phyloP scores from a whole-genome alignment of 2,113 vertebrate genomes.

The Cervus canadensis region DNA sequence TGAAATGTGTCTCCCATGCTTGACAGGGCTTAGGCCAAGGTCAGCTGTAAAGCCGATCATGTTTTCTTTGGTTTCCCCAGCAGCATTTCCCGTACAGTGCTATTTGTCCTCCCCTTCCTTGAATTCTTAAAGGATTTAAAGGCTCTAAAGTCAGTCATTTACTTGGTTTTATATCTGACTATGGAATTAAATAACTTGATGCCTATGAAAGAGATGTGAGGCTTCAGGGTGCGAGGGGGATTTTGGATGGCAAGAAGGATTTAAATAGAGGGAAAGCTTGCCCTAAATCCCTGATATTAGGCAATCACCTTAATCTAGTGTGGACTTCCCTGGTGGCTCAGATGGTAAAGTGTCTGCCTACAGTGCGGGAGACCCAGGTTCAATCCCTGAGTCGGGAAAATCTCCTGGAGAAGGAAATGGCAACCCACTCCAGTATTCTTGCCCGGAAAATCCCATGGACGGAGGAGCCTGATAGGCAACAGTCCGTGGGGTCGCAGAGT shows the following conservation, averaged over 20 bases:
- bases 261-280: background rate
- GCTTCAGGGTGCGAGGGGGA: background rate
- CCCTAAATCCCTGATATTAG: background rate
- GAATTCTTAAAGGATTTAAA: constrained; percentile 3
- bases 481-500: background rate
- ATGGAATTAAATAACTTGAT: background rate
- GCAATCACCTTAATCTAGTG: background rate
- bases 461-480: background rate
- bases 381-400: background rate
- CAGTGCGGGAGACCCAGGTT: background rate
- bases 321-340: background rate
- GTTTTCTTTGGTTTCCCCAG: background rate
- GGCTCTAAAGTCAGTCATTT: background rate
- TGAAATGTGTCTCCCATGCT: background rate
- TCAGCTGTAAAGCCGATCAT: background rate
- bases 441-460: background rate
- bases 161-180: background rate
- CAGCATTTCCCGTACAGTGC: background rate
- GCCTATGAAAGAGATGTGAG: background rate
- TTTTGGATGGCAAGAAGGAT: background rate
- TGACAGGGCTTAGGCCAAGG: background rate
- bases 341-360: background rate
- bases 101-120: background rate
- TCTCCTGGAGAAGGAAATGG: background rate
- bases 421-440: background rate